Percentiles rank a stretch among this genome's conserved stretches.
phyloP scores from a whole-genome alignment of 2,888 invertebrate species.

The Keiferia lycopersicella region DNA sequence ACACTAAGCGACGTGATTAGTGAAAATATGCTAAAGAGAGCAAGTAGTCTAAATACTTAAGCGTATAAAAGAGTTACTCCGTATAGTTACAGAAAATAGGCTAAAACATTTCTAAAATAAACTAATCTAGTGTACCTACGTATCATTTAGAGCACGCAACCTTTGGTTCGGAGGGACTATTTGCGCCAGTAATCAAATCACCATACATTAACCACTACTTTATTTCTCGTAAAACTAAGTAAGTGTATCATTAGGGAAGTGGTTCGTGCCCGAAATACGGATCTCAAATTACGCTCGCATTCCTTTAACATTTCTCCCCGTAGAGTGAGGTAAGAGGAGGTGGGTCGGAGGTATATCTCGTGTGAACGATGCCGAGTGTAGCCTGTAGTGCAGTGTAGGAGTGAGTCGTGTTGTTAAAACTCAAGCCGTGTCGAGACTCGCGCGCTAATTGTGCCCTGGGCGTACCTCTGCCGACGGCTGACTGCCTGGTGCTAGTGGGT shows the following conservation, averaged over 20 bases:
- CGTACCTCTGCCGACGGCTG: conserved; percentile 24
- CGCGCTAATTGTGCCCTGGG: conserved; percentile 76
- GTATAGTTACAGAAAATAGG: not conserved
- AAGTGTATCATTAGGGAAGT: conserved; percentile 28
- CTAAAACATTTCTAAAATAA: not conserved
- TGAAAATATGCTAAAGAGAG: too few species aligned
- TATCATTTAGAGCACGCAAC: not conserved
- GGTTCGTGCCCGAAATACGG: conserved; percentile 29
- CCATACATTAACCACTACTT: conserved; percentile 24
- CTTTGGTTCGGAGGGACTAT: conserved; percentile 6
- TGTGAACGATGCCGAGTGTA: conserved; percentile 74
- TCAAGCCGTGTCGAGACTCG: conserved; percentile 77
- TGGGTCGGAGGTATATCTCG: conserved; percentile 47
- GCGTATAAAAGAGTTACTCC: too few species aligned
- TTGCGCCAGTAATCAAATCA: conserved; percentile 23
- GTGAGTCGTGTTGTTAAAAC: conserved; percentile 73
- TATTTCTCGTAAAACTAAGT: conserved; percentile 25
- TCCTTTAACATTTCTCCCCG: conserved; percentile 51
- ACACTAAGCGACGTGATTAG: too few species aligned
- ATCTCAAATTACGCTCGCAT: conserved; percentile 45
- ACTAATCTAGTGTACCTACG: not conserved
- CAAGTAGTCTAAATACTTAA: too few species aligned
- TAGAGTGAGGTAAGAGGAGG: conserved; percentile 47
- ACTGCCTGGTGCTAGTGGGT: not conserved
- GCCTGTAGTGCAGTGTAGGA: conserved; percentile 22